Evolutionary conservation across 2,113 vertebrate species (phyloP), one percentile per base, ranked within the genome.

Genomic region (Furnarius figulus): DNA sequence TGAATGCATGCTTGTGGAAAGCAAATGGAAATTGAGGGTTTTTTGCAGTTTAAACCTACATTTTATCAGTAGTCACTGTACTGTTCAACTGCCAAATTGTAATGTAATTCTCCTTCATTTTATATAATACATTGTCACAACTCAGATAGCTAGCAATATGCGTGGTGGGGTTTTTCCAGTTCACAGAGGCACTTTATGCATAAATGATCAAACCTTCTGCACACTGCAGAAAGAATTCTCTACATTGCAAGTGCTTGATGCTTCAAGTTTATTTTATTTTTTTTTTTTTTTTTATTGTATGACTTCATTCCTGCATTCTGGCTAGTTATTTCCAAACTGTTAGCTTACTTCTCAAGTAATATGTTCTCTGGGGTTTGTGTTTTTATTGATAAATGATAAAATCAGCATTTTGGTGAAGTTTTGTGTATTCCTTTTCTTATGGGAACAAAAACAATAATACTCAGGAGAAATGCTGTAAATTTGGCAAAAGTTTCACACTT

Each of bases 261-360:
- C 6, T 76, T 65, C 6, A 8, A 1, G 8, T 66, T 46, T 37
- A 15, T 16, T 2, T 8, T 6, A 28, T 21, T 31, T 46, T 19
- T 46, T 46, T 15, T 44, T 14, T 49, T n/a, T 55, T 31, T 42
- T 12, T 10, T 42, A 22, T 9, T 50, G 1, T 0, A 0, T 74
- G 10, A 33, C 14, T 22, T 77, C 77, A 28, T 49, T 90, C 11
- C 17, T 79, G 7, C 21, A 47, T 85, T 73, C 31, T 90, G 30
- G 37, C 5, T 92, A 42, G 10, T 62, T 85, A 52, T 82, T 88
- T 92, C 40, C 37, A 66, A 47, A n/a, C 10, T 49, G 9, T 52
- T 78, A 58, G 17, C 61, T 76, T 28, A 11, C 3, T 53, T 92
- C 58, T 71, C 9, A 23, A 40, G 30, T 70, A 46, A 8, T 39